Evolutionary conservation across 30 jellyfish, hydroid and myxozoan species (phyloP), one percentile per base, ranked within the genome.

Genomic region (Hydractinia symbiolongicarpus): DNA sequence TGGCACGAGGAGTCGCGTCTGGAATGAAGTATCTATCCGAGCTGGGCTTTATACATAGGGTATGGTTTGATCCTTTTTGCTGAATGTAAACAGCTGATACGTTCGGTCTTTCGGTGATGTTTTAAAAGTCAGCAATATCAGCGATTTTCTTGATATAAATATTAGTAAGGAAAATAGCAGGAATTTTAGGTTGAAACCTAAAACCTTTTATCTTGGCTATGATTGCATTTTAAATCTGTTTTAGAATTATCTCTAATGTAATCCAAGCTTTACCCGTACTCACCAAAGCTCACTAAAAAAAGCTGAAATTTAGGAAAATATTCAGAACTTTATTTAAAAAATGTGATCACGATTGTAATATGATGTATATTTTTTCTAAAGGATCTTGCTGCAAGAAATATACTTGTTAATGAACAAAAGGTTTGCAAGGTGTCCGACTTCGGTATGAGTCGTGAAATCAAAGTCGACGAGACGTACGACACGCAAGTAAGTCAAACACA

Each of bases 301-400:
- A 30, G 44, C 44, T 30, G 44, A 30, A 30, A 30, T n/a, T n/a
- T n/a, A n/a, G n/a, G n/a, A n/a, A n/a, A n/a, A n/a, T n/a, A n/a
- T n/a, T n/a, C n/a, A n/a, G 44, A 30, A 30, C 44, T 30, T 30
- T 0, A 30, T 30, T 30, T 30, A 30, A 30, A 30, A 30, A 30
- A 30, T 30, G 44, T 30, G 2, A 30, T 30, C 44, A 30, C 44
- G 44, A 30, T 0, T 30, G 44, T 5, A 6, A 44, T 5, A 14
- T 50, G 13, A 8, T 13, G 56, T 14, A 5, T 8, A 50, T 54
- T 8, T 79, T 64, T 17, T 13, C 55, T 44, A 7, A 15, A 92
- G 98, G 99, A 93, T 82, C 86, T 93, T 20, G 99, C 99, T 10
- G 99, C 99, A 15, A 56, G 99, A 60, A 93, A 93, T 61, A 77